Conservation (phyloP, 2,113 vertebrate species). For the Halichoerus grypus region DNA sequence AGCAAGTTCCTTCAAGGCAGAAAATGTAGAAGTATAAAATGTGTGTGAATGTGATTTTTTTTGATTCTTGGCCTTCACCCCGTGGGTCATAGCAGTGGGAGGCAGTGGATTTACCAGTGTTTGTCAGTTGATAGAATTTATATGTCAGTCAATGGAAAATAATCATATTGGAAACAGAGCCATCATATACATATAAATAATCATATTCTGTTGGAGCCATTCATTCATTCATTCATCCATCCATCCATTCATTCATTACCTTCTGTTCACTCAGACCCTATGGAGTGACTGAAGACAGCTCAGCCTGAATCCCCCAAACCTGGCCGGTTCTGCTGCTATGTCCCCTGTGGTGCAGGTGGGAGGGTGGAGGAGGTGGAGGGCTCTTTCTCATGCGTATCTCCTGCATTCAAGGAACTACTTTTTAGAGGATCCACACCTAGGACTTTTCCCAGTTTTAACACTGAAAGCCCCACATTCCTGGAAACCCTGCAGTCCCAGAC, state of each 20-base stretch:
- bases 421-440: not conserved
- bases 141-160: not conserved
- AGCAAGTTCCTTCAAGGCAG: not conserved
- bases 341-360: accelerated
- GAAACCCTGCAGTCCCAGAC: not conserved
- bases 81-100: not conserved
- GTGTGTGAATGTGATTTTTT: not conserved
- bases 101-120: not conserved
- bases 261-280: not conserved
- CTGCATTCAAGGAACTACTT: not conserved
- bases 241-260: not conserved
- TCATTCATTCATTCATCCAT: not conserved
- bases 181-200: not conserved
- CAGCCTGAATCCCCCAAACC: too few species aligned
- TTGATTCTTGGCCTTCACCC: not conserved
- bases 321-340: too few species aligned
- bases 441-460: not conserved
- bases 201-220: not conserved
- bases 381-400: not conserved
- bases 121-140: not conserved
- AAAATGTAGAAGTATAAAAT: not conserved
- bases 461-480: not conserved
- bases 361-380: accelerated
- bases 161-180: not conserved
- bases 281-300: not conserved